Evolutionary conservation across 1,140 invertebrate genomes (phyloP).

Genomic region (Leptinotarsa lineolata): DNA sequence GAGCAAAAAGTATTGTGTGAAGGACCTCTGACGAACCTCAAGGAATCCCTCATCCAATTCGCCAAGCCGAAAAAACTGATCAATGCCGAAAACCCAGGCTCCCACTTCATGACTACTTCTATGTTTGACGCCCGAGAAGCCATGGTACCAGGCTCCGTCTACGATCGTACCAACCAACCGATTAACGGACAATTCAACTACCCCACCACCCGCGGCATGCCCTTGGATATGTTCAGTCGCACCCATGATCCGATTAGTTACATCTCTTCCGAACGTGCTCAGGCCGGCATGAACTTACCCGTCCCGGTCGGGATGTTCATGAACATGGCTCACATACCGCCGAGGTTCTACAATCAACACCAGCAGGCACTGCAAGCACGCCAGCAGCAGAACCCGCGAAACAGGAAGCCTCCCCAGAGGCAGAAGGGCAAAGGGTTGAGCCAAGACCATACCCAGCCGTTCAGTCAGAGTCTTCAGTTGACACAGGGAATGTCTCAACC

Average conservation of each 20-base stretch:
- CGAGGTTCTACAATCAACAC: slow-evolving; percentile 83
- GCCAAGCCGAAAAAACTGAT: slow-evolving; percentile 95
- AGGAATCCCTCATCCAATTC: slow-evolving; percentile 96
- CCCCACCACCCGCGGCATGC: slow-evolving; percentile 55
- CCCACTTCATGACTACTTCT: slow-evolving; percentile 95
- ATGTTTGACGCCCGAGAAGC: slow-evolving; percentile 92
- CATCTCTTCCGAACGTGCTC: slow-evolving; percentile 84
- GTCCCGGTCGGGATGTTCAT: slow-evolving; percentile 95
- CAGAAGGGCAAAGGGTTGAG: slow-evolving; percentile 51
- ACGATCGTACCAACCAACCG: slow-evolving; percentile 62
- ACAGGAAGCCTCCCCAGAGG: slow-evolving; percentile 46
- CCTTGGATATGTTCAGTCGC: slow-evolving; percentile 66
- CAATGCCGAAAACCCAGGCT: slow-evolving; percentile 92
- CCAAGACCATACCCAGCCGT: slow-evolving; percentile 65
- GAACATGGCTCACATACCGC: slow-evolving; percentile 89
- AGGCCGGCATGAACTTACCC: slow-evolving; percentile 77
- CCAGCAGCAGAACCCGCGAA: slow-evolving; percentile 53
- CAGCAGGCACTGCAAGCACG: slow-evolving; percentile 67
- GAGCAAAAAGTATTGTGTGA: slow-evolving; percentile 96
- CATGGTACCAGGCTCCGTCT: slow-evolving; percentile 83
- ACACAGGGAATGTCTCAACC: slow-evolving; percentile 73
- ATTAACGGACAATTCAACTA: slow-evolving; percentile 53
- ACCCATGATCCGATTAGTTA: slow-evolving; percentile 91
- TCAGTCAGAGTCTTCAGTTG: slow-evolving; percentile 65
- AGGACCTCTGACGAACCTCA: slow-evolving; percentile 95